Evolutionary conservation across 2,888 invertebrate genomes (phyloP), one percentile per base, ranked within the genome.

Genomic region (Apoda limacodes): DNA sequence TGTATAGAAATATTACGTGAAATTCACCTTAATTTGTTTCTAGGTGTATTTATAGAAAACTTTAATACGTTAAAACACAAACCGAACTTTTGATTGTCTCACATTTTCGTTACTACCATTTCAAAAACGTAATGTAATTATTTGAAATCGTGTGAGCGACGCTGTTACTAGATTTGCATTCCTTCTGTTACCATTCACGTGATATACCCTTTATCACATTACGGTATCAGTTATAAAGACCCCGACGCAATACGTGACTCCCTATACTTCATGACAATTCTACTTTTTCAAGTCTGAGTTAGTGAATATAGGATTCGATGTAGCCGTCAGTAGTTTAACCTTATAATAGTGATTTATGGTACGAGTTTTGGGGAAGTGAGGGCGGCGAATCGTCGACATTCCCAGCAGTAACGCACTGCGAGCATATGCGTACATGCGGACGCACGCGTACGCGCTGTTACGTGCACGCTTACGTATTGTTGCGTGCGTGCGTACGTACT

Each of bases 181-280:
- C n/a, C n/a, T n/a, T n/a, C n/a, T n/a, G n/a, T n/a, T n/a, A n/a
- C n/a, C n/a, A n/a, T n/a, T n/a, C n/a, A n/a, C n/a, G n/a, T n/a
- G n/a, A n/a, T n/a, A n/a, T n/a, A n/a, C n/a, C n/a, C n/a, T n/a
- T n/a, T n/a, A n/a, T n/a, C n/a, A n/a, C n/a, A n/a, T n/a, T n/a
- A n/a, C n/a, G n/a, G n/a, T n/a, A n/a, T n/a, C n/a, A n/a, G n/a
- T n/a, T n/a, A n/a, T n/a, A n/a, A n/a, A n/a, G 17, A 6, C 17
- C 5, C 17, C 5, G 7, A 7, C 17, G 22, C 25, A 31, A 23
- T 32, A 32, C 33, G 43, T 21, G 51, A 49, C 60, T 58, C 59
- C 59, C 62, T 46, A 56, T 56, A 52, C 60, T 52, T 59, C 62
- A 66, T 63, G 64, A 63, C 66, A 64, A 62, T 66, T 52, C 45